Evolutionary conservation across 2,797 vertebrate genomes (phyloP).

Genomic region (Crocidura indochinensis): DNA sequence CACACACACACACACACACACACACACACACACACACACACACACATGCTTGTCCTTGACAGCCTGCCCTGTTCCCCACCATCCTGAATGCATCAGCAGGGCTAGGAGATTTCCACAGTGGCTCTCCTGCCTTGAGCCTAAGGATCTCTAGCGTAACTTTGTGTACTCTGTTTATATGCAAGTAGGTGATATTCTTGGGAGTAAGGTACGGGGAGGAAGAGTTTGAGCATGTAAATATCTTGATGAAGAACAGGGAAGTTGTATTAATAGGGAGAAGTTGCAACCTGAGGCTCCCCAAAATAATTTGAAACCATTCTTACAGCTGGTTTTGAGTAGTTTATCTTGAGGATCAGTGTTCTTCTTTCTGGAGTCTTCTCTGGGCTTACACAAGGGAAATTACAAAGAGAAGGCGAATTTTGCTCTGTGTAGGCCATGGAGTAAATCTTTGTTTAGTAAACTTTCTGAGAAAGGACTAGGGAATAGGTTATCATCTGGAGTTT

Average conservation of each 20-base stretch:
- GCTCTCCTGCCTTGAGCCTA: not conserved
- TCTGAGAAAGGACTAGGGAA: not conserved
- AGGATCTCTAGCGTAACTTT: slow-evolving; percentile 37
- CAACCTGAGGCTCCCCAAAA: slow-evolving; percentile 5
- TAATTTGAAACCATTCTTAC: not conserved
- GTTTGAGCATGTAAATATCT: not conserved
- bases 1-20: not conserved
- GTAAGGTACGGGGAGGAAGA: too few species aligned
- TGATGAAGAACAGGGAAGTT: slow-evolving; percentile 43
- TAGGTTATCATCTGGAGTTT: not conserved
- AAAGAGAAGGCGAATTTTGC: not conserved
- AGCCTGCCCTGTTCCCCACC: not conserved
- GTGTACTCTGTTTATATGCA: slow-evolving; percentile 25
- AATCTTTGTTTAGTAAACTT: slow-evolving; percentile 60
- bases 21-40: not conserved
- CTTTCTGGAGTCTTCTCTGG: slow-evolving; percentile 16
- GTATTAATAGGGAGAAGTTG: slow-evolving; percentile 29
- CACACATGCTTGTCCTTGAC: not conserved
- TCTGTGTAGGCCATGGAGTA: slow-evolving; percentile 6
- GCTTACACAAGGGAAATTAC: slow-evolving; percentile 22
- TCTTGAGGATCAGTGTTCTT: not conserved
- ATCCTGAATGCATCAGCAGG: not conserved
- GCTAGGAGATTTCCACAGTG: not conserved
- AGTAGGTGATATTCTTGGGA: slow-evolving; percentile 29
- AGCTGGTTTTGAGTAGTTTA: slow-evolving; percentile 32